Evolutionary conservation across 2,113 vertebrate genomes (phyloP), one percentile per base, ranked within the genome.

Genomic region (Galeopterus variegatus): DNA sequence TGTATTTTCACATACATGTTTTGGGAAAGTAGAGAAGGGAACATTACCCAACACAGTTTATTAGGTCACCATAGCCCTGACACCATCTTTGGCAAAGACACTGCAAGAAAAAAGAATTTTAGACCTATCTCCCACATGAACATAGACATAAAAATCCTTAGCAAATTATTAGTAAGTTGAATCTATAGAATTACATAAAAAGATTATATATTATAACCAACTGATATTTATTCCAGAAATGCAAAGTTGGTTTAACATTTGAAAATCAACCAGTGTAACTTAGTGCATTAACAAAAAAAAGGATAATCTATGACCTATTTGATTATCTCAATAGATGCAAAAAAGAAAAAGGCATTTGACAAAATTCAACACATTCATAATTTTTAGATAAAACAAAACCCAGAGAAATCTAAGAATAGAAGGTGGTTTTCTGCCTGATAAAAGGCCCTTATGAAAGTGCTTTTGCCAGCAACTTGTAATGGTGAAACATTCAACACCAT

Each of bases 161-260:
- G n/a, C 13, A 84, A 41, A 41, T 45, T 52, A 21, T 33, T 54
- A 86, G 52, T 31, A 65, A 81, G 28, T 33, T 95, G 11, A 92
- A 87, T 23, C n/a, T 21, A 41, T 41, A 41, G 28, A 80, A 88
- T 62, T 72, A 52, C 28, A 19, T 81, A 52, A 58, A 92, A 86
- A 87, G 14, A 33, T 58, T 48, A 75, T 45, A 23, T 7, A 19
- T 41, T 56, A 79, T n/a, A 81, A 48, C 1, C 28, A 73, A 19
- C 17, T 65, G n/a, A 21, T 21, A n/a, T 58, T 92, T 87, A 77
- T 65, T 73, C 6, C 33, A 81, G 26, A 65, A 73, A 33, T 90
- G 15, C 23, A 65, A 87, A 95, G 24, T 3, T 86, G 21, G 45
- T 64, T 87, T 95, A 87, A 54, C 50, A 87, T 65, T 81, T 81